Evolutionary conservation across 2,113 vertebrate genomes (phyloP).

Genomic region (Dryoscopus gambensis): DNA sequence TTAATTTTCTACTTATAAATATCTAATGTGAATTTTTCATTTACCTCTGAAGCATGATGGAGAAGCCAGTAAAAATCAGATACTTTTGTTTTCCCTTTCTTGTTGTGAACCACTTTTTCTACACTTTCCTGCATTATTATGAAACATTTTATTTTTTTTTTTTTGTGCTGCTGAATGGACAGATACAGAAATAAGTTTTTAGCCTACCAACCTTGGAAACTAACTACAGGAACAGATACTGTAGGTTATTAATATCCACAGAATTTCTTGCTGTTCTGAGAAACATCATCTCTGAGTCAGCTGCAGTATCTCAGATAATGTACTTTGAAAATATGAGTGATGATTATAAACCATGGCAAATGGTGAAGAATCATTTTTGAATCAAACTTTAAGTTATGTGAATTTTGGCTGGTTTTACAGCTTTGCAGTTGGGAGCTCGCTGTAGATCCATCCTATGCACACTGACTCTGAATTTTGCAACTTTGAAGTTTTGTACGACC

Average conservation of each 20-base stretch:
- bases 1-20: neutral
- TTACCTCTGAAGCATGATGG: neutral
- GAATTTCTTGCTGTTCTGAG: neutral
- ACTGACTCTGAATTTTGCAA: neutral
- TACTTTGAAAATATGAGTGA: neutral
- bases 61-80: neutral
- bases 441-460: neutral
- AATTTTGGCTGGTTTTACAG: neutral
- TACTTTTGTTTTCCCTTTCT: neutral
- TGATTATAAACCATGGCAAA: neutral
- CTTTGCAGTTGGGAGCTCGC: neutral
- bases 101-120: neutral
- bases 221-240: neutral
- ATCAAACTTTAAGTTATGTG: neutral
- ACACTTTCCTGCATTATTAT: neutral
- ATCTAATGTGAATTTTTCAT: neutral
- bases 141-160: neutral
- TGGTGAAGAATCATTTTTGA: neutral
- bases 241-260: neutral
- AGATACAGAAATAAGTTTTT: neutral
- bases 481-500: neutral
- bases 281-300: neutral
- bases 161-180: neutral
- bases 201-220: neutral
- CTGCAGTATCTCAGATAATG: neutral